Evolutionary conservation across 2,113 vertebrate genomes (phyloP).

Genomic region (Hemicordylus capensis): DNA sequence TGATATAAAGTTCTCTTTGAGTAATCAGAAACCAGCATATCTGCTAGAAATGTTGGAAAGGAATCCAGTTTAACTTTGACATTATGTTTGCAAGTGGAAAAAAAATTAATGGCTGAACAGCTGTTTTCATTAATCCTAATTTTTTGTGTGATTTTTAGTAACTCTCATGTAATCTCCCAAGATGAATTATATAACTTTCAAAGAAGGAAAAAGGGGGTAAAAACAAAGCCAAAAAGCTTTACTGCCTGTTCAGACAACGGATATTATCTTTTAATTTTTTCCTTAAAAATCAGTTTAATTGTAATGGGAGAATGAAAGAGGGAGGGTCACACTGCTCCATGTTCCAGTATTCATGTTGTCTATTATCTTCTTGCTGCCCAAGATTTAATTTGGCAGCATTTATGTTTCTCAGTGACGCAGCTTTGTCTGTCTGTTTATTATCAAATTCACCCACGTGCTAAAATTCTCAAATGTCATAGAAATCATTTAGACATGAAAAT

Average conservation of each 20-base stretch:
- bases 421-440: slow-evolving; percentile 71
- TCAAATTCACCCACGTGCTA: slow-evolving; percentile 59
- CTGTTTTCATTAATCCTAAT: slow-evolving; percentile 44
- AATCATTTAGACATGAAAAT: slow-evolving; percentile 11
- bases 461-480: slow-evolving; percentile 56
- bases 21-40: not conserved
- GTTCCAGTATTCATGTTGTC: slow-evolving; percentile 62
- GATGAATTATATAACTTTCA: slow-evolving; percentile 23
- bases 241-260: slow-evolving; percentile 26
- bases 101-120: slow-evolving; percentile 23
- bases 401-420: slow-evolving; percentile 14
- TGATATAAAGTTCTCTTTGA: slow-evolving; percentile 19
- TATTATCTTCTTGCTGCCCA: slow-evolving; percentile 65
- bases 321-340: slow-evolving; percentile 27
- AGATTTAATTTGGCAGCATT: slow-evolving; percentile 66
- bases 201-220: too few species aligned
- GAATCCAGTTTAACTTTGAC: slow-evolving; percentile 2
- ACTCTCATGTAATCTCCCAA: slow-evolving; percentile 25
- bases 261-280: too few species aligned
- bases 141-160: slow-evolving; percentile 56
- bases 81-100: slow-evolving; percentile 11
- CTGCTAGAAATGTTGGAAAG: slow-evolving; percentile 4
- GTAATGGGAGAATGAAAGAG: not conserved
- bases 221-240: too few species aligned
- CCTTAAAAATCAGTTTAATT: too few species aligned